Conservation (phyloP, 2,797 vertebrate species). For the Catamblyrhynchus diadema region DNA sequence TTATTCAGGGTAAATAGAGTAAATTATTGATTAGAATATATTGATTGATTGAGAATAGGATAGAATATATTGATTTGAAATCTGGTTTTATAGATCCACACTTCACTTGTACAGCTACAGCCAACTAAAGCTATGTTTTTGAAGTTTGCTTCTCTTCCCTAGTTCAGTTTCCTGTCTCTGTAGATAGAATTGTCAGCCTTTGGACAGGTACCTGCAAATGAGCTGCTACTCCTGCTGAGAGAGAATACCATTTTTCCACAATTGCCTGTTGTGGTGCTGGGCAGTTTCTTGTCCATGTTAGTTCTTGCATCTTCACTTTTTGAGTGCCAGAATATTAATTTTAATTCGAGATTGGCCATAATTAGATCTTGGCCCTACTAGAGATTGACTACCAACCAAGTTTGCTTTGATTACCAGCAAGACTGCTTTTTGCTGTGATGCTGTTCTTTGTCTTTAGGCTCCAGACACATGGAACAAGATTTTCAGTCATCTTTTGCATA, state of each 20-base stretch:
- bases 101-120: neutral
- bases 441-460: neutral
- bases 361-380: neutral
- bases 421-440: neutral
- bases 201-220: neutral
- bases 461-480: neutral
- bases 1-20: neutral
- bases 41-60: neutral
- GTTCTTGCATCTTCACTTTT: neutral
- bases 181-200: neutral
- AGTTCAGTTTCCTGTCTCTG: neutral
- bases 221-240: neutral
- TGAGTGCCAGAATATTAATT: neutral
- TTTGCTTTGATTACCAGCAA: neutral
- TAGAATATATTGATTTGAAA: neutral
- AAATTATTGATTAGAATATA: neutral
- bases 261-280: neutral
- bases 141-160: neutral
- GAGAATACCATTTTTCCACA: neutral
- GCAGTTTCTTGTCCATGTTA: neutral
- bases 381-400: neutral
- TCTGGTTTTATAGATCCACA: fast-evolving
- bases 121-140: neutral
- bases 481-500: neutral
- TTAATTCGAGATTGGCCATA: neutral